Evolutionary conservation across 2,797 vertebrate genomes (phyloP), one percentile per base, ranked within the genome.

Genomic region (Micropoecilia bifurca): DNA sequence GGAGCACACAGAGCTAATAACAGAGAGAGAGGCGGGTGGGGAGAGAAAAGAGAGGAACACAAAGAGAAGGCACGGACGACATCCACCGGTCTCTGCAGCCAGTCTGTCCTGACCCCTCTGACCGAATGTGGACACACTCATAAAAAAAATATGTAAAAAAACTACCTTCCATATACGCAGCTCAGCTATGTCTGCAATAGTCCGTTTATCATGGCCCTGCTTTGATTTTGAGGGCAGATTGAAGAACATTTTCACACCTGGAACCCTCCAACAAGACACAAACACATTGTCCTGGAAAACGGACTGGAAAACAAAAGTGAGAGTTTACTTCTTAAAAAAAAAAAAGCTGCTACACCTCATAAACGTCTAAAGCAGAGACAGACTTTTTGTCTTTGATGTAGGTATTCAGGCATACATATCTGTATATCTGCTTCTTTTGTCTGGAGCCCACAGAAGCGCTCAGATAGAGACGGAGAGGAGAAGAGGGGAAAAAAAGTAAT

Each of bases 1-100:
- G 84, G 82, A 87, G 85, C 84, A 81, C 85, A 83, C 76, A 12
- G 79, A 88, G 90, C 80, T 88, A 80, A 86, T 90, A 80, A 87
- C 82, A 84, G 79, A 33, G 39, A 83, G 48, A 50, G 48, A 22
- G 48, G 18, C 8, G 9, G 10, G 75, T n/a, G 71, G 53, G 16
- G 71, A 46, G 81, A 10, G 71, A 71, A 25, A 46, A 50, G 12
- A 33, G 68, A 71, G 59, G 57, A 16, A 61, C 36, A n/a, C 33
- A 43, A 14, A n/a, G 36, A n/a, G 47, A 71, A 83, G 78, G 16
- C 59, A 47, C 0, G 10, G 41, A 50, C 76, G 59, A 63, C 28
- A 59, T 61, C 22, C 43, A 73, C 22, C 41, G 22, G 72, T 83
- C 68, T 77, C 53, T 28, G 71, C 43, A 1, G 68, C 55, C 80